Conservation (phyloP, 2,888 invertebrate species). For the Phorcus lineatus region DNA sequence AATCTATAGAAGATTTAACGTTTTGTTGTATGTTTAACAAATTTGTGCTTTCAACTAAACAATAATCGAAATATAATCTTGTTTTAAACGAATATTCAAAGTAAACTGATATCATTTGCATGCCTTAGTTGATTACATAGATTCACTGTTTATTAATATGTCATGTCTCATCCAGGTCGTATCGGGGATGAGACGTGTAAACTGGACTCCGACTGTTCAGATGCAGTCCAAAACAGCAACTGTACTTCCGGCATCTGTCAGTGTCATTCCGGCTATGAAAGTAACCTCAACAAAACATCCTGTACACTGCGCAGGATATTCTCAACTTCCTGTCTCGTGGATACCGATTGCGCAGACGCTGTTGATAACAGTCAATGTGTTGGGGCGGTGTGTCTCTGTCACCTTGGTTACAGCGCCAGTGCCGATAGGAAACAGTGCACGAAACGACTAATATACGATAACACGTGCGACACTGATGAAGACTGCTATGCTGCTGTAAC, state of each 20-base stretch:
- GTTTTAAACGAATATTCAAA: too few species aligned
- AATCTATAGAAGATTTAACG: too few species aligned
- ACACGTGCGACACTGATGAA: conserved; percentile 16
- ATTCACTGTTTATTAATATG: too few species aligned
- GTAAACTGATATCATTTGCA: too few species aligned
- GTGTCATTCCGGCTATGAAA: conserved; percentile 29
- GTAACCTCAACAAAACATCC: conserved; percentile 14
- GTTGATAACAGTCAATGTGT: conserved; percentile 34
- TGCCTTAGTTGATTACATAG: too few species aligned
- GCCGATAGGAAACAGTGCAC: conserved; percentile 22
- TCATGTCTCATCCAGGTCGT: too few species aligned
- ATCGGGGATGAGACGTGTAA: conserved; percentile 36
- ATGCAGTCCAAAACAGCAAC: conserved; percentile 38
- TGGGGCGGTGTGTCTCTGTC: conserved; percentile 27
- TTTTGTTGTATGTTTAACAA: too few species aligned
- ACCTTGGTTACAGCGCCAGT: conserved; percentile 24
- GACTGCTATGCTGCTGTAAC: conserved; percentile 23
- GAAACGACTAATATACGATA: conserved; percentile 29
- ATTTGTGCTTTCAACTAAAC: too few species aligned
- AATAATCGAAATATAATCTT: too few species aligned
- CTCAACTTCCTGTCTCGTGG: conserved; percentile 28
- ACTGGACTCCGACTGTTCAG: conserved; percentile 35
- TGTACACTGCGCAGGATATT: conserved; percentile 36
- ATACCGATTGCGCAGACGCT: conserved; percentile 35
- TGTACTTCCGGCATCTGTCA: conserved; percentile 9